Evolutionary conservation across 2,797 vertebrate genomes (phyloP), one percentile per base, ranked within the genome.

Genomic region (Cichlasoma orientale): DNA sequence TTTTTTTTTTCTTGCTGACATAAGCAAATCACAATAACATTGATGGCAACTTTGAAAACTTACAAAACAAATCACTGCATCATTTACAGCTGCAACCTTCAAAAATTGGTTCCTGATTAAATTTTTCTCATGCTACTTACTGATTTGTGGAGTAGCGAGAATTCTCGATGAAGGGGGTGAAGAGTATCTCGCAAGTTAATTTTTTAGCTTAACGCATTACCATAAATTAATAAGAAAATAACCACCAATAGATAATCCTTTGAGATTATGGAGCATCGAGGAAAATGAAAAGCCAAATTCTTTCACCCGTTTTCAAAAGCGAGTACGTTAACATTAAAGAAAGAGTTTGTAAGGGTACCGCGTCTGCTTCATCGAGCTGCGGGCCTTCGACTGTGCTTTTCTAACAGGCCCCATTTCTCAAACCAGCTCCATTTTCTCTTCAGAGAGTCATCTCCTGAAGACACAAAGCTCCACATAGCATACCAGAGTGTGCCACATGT

Each of bases 401-500:
- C 41, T 77, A 89, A 78, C 59, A 2, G 68, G 56, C 58, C 59
- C 27, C 74, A 52, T 73, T 83, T 78, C 69, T 84, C 78, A 80
- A 77, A 79, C 72, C 74, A 38, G n/a, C 56, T 78, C 82, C 27
- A 57, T 71, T 73, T 84, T 73, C 77, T 87, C 85, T 57, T 63
- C 1, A 41, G 44, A 90, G 9, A 23, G 18, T 31, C 66, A 74
- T 79, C 63, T 83, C 86, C 83, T 7, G 47, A 55, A 6, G 23
- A 83, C 13, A 71, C 81, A 2, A 87, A 89, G 84, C 77, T 77
- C 80, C 63, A 50, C 58, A 44, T 73, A 36, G 78, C 73, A 72
- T 73, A 80, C 83, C 90, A 86, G 70, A 83, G 86, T 29, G 31
- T 82, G 87, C 89, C 91, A 92, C 92, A 90, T 91, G 92, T 89